Percentiles rank a stretch among this genome's conserved stretches.
Evolutionary conservation across 2,888 invertebrate species (phyloP).

Genomic region (Candidula unifasciata): DNA sequence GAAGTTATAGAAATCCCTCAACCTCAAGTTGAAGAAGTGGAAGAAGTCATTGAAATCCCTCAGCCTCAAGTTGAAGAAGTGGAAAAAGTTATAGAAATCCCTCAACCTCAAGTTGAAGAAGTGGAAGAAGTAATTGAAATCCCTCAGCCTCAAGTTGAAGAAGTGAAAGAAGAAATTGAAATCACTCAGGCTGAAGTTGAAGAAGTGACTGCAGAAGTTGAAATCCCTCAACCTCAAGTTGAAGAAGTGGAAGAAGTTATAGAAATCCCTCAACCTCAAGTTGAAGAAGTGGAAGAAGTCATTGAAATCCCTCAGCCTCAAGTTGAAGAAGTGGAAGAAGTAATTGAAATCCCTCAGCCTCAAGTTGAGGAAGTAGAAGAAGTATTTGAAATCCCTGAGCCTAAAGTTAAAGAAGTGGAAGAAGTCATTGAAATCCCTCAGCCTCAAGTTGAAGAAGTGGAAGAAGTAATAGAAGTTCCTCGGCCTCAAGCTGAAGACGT

Average conservation of each 20-base stretch:
- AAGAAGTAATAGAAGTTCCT: constrained; percentile 57
- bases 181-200: constrained; percentile 61
- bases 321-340: constrained; percentile 72
- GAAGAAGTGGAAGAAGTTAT: constrained; percentile 59
- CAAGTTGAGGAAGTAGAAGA: constrained; percentile 55
- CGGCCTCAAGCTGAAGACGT: constrained; percentile 41
- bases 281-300: constrained; percentile 59
- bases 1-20: constrained; percentile 56
- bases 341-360: constrained; percentile 67
- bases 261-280: constrained; percentile 8
- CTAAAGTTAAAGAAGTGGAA: constrained; percentile 49
- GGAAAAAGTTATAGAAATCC: constrained; percentile 42
- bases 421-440: constrained; percentile 42
- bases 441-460: constrained; percentile 48
- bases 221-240: constrained; percentile 31
- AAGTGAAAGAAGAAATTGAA: constrained; percentile 66
- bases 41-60: constrained; percentile 32
- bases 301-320: constrained; percentile 11
- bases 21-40: constrained; percentile 35
- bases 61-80: constrained; percentile 52
- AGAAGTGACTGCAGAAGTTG: constrained; percentile 72
- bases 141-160: constrained; percentile 36
- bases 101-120: constrained; percentile 50
- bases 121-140: constrained; percentile 53
- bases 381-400: constrained; percentile 48